A percentile compares a stretch with the other conserved stretches of the same genome.
Conservation (phyloP, 2,113 vertebrate genomes). For the Trematomus loennbergii region DNA sequence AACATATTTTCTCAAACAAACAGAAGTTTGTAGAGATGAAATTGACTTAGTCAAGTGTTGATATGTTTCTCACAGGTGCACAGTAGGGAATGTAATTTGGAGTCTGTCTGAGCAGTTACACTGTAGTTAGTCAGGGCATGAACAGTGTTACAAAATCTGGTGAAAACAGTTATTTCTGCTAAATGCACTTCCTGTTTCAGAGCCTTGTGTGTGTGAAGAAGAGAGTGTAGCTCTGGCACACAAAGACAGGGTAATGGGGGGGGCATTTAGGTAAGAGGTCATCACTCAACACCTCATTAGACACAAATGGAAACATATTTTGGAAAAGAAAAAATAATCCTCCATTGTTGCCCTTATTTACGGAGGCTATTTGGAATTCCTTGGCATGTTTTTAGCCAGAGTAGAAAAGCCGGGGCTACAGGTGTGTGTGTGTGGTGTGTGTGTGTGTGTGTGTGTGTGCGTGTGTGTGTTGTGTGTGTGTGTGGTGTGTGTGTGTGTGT, state of each 20-base stretch:
- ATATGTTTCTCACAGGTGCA: background rate
- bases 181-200: slow-evolving; percentile 23
- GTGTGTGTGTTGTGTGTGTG: background rate
- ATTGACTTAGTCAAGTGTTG: no score
- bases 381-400: background rate
- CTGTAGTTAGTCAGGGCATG: background rate
- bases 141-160: background rate
- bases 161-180: background rate
- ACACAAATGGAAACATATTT: slow-evolving; percentile 42
- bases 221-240: slow-evolving; percentile 20
- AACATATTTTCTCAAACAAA: background rate
- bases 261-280: slow-evolving; percentile 18
- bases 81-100: background rate
- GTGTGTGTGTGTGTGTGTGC: background rate
- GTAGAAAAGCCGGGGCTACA: no score
- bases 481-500: background rate
- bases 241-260: slow-evolving; percentile 25
- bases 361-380: slow-evolving; percentile 8
- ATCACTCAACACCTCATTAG: slow-evolving; percentile 56
- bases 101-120: background rate
- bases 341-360: slow-evolving; percentile 23
- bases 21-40: background rate
- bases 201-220: background rate
- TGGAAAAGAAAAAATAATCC: background rate
- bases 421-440: background rate